Evolutionary conservation across 2,797 vertebrate species (phyloP).

Genomic region (Microcaecilia unicolor): DNA sequence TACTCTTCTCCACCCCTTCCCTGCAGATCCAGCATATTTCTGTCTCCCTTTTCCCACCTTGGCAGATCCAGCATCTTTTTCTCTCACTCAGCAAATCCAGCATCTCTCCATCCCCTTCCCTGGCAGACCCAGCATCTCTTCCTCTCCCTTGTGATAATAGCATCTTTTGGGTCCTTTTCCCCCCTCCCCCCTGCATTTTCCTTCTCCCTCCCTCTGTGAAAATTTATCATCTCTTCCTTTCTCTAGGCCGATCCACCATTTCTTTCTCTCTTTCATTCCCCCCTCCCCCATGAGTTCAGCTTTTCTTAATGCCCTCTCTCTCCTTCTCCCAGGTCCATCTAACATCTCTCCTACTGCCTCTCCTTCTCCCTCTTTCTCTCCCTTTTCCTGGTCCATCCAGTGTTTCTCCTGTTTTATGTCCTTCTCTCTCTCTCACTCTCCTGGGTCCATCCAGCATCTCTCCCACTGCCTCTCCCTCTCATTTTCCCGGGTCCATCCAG

Average conservation of each 20-base stretch:
- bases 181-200: neutral
- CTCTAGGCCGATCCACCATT: neutral
- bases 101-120: neutral
- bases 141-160: neutral
- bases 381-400: no score
- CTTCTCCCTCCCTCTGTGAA: neutral
- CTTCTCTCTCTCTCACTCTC: neutral
- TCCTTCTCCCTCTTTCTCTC: neutral
- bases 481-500: neutral
- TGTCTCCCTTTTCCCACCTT: neutral
- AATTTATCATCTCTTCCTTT: neutral
- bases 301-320: neutral
- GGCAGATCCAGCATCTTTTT: neutral
- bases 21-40: neutral
- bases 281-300: neutral
- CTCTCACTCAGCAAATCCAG: no score
- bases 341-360: rapidly evolving
- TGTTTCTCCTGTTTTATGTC: neutral
- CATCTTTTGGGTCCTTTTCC: neutral
- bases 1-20: neutral
- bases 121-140: neutral
- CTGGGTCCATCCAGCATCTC: no score
- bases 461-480: neutral
- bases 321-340: no score
- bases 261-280: neutral